Evolutionary conservation across 1,140 invertebrate genomes (phyloP).

Genomic region (Drosophila orosa): DNA sequence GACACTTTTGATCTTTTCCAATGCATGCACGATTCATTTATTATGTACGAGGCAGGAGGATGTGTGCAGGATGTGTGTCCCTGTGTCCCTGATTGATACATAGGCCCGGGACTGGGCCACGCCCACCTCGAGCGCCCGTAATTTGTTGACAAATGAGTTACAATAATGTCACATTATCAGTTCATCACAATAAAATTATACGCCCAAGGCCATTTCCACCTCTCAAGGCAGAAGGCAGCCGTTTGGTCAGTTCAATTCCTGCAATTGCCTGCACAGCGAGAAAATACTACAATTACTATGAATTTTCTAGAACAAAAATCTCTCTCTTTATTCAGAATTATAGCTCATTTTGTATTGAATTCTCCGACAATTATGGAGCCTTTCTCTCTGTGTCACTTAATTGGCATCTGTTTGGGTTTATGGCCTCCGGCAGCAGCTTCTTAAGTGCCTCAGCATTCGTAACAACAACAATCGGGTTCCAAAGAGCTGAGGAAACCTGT

Average conservation of each 20-base stretch:
- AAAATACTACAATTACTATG: neutral
- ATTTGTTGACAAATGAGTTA: constrained; percentile 82
- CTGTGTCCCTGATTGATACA: constrained; percentile 70
- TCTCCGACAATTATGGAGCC: too few species aligned
- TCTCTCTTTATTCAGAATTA: neutral
- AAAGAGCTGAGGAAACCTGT: constrained; percentile 28
- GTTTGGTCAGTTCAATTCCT: neutral
- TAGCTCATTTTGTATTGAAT: neutral
- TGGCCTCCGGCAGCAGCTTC: constrained; percentile 8
- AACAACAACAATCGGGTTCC: constrained; percentile 33
- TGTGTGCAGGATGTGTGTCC: neutral
- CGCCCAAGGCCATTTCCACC: constrained; percentile 38
- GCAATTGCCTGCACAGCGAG: neutral
- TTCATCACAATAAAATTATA: constrained; percentile 82
- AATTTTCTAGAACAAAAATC: neutral
- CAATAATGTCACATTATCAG: constrained; percentile 83
- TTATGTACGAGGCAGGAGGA: constrained; percentile 46
- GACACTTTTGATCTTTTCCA: constrained; percentile 80
- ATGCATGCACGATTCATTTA: constrained; percentile 78
- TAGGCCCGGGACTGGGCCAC: constrained; percentile 40
- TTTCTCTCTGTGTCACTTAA: constrained; percentile 28
- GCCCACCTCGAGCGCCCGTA: constrained; percentile 61
- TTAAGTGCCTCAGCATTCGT: constrained; percentile 44
- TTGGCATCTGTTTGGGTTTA: constrained; percentile 40
- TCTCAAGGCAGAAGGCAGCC: constrained; percentile 3